Base-by-base conservation (phyloP, 1,140 invertebrate genomes). In the Notospermus geniculatus region DNA sequence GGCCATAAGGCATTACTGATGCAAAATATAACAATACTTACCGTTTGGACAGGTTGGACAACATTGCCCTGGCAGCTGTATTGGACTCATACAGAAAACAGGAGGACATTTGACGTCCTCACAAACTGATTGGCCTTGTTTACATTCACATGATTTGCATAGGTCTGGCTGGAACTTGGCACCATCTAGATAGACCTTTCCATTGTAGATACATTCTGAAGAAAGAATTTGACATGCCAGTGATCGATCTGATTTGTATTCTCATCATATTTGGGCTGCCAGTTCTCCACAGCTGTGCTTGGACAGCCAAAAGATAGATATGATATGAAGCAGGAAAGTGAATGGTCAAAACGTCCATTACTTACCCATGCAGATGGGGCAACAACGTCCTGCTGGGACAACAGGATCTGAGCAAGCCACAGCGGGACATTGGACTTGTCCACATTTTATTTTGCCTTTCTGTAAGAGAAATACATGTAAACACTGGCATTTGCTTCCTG, bases 381-480 rank as follows among this genome's bases (percentile, higher is more conserved):
- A 79, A 56, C 77, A 79, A 19, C 72, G 67, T 27, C 74, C 77
- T 19, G 59, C 55, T 4, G 71, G 68, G 23, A 59, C 71, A 43
- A 68, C 65, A 1, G 77, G 75, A 61, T 78, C 64, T 2, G 46
- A 62, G 70, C 77, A 79, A 13, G 65, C 52, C 11, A 70, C 62
- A 39, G 54, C 41, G 2, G 52, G 57, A 70, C 77, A 79, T 23
- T 66, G 41, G 2, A 69, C 65, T 30, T 65, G 59, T 19, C 67
- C 59, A 69, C 76, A 78, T 15, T 57, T 62, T 13, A 70, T 68
- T n/a, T 68, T 41, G 52, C 77, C 76, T 70, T 72, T 70, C 77
- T 79, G 60, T 13, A 67, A 63, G 0, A 28, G 29, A 28, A 62
- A 59, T n/a, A n/a, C n/a, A n/a, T n/a, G n/a, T n/a, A n/a, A n/a